Evolutionary conservation across 2,113 vertebrate genomes (phyloP).

Genomic region (Ceratotherium simum): DNA sequence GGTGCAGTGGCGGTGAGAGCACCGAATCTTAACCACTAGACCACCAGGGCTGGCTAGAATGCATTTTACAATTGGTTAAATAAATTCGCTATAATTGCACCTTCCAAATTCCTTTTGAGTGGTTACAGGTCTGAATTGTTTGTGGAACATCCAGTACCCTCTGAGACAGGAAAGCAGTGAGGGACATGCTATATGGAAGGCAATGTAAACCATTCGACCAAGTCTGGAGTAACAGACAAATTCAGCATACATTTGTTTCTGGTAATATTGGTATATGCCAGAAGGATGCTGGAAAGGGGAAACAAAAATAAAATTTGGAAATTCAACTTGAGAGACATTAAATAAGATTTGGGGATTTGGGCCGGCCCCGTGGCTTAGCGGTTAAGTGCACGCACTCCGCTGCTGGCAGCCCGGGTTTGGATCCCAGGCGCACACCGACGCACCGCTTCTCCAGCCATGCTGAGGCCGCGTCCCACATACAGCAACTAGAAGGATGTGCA

Average conservation of each 20-base stretch:
- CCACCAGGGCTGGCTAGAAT: neutral
- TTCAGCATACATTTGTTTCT: neutral
- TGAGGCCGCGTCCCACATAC: too few species aligned
- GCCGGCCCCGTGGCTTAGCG: too few species aligned
- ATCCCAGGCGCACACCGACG: too few species aligned
- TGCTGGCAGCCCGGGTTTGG: too few species aligned
- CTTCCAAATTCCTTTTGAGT: neutral
- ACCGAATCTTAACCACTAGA: too few species aligned
- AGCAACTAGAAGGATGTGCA: too few species aligned
- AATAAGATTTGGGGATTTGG: neutral
- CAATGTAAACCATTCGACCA: neutral
- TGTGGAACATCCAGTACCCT: neutral
- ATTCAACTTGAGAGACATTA: neutral
- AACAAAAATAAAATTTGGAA: conserved; percentile 10
- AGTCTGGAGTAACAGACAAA: neutral
- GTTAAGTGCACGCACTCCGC: too few species aligned
- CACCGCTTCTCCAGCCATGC: too few species aligned
- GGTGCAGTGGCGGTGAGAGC: too few species aligned
- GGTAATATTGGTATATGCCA: neutral
- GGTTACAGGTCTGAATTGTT: neutral
- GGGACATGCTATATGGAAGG: neutral
- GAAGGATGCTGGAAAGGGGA: neutral
- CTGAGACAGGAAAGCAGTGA: neutral
- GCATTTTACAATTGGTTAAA: neutral
- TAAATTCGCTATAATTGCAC: neutral